phyloP scores from a whole-genome alignment of 2,797 vertebrate genomes.

The Halcyon leucocephala region DNA sequence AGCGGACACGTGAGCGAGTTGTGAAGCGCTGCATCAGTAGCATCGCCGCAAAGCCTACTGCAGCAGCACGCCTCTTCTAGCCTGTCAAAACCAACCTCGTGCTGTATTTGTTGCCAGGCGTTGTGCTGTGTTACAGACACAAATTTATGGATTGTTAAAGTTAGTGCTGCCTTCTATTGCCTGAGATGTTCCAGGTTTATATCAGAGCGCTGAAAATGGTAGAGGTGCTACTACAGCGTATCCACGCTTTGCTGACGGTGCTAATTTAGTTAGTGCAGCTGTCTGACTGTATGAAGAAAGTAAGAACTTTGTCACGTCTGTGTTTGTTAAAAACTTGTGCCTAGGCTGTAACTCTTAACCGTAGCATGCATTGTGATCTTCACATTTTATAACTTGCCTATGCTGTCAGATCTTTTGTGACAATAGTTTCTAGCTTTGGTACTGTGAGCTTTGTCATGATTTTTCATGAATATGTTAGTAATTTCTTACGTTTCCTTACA shows the following conservation, averaged over 20 bases:
- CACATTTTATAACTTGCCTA: accelerated
- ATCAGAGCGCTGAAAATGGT: neutral
- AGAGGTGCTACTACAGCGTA: neutral
- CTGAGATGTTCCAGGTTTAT: neutral
- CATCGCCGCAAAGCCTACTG: neutral
- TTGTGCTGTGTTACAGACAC: neutral
- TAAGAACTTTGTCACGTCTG: neutral
- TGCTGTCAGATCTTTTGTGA: neutral
- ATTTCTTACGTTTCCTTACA: neutral
- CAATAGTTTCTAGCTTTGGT: neutral
- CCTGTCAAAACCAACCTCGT: neutral
- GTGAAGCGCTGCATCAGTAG: neutral
- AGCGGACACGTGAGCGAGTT: accelerated
- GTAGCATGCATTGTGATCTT: neutral
- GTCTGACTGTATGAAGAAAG: neutral
- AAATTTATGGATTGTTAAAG: neutral
- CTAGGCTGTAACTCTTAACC: neutral
- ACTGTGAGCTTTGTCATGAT: neutral
- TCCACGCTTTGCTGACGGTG: neutral
- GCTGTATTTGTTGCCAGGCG: neutral
- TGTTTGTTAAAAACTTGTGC: neutral
- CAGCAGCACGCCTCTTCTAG: neutral
- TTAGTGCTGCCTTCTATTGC: neutral
- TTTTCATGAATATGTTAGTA: neutral
- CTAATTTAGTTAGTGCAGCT: neutral